These are phyloP conservation scores for Chaetoderma sp. DNA, from an alignment of 2,888 invertebrate species.

Conservation along the genomic window DNA sequence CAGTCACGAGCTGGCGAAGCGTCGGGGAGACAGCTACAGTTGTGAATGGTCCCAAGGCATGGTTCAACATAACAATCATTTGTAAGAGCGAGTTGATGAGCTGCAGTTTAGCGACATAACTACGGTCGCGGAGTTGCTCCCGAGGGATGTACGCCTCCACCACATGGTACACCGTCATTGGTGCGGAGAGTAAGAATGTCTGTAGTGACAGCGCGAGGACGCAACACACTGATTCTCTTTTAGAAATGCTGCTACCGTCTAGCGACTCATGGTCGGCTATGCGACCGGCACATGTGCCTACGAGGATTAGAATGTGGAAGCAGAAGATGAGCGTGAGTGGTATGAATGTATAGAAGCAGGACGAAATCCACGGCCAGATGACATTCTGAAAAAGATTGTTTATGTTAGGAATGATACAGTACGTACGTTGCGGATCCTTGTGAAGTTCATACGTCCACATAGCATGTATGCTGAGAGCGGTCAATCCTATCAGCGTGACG, in stretches of 20 bases:
- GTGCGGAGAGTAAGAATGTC: not conserved
- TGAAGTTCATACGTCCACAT: conserved; percentile 34
- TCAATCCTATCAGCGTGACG: conserved; percentile 19
- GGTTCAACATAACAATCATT: too few species aligned
- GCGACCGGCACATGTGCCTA: not conserved
- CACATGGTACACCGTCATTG: not conserved
- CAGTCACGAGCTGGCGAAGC: too few species aligned
- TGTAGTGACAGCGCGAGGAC: not conserved
- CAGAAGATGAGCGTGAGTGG: not conserved
- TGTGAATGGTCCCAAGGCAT: too few species aligned
- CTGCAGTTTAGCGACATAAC: too few species aligned
- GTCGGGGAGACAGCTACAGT: too few species aligned
- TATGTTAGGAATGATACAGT: not conserved
- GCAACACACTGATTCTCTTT: not conserved
- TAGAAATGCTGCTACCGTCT: too few species aligned
- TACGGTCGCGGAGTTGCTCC: too few species aligned
- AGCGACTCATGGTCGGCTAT: too few species aligned
- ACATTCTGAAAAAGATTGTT: not conserved
- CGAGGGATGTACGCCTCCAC: not conserved
- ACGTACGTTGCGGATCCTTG: not conserved
- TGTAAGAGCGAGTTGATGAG: too few species aligned
- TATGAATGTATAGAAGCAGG: not conserved
- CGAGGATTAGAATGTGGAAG: not conserved
- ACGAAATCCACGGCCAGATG: conserved; percentile 2
- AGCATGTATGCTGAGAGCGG: conserved; percentile 28